phyloP scores from a whole-genome alignment of 2,888 invertebrate genomes.

The Halictus ligatus region DNA sequence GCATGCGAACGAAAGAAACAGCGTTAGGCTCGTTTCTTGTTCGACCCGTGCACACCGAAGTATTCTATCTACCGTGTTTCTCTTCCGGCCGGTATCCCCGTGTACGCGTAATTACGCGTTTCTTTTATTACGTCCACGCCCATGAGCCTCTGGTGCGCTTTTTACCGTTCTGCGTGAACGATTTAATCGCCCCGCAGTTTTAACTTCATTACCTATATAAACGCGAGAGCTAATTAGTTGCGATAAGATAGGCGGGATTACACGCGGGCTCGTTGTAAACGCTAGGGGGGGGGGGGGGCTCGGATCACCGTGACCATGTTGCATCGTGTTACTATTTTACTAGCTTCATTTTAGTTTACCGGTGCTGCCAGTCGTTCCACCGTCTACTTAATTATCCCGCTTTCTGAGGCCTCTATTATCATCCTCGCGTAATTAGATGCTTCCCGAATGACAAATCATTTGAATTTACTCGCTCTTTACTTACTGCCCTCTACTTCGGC shows the following conservation, averaged over 20 bases:
- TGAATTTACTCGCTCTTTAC: background rate
- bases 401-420: background rate
- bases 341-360: background rate
- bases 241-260: slow-evolving; percentile 26
- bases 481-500: background rate
- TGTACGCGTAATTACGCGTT: slow-evolving; percentile 27
- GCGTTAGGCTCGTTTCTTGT: slow-evolving; percentile 19
- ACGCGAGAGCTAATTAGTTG: slow-evolving; percentile 39
- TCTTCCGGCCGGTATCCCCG: slow-evolving; percentile 15
- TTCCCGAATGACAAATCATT: background rate
- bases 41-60: background rate
- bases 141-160: slow-evolving; percentile 6
- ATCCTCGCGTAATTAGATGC: background rate
- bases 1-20: slow-evolving; percentile 32
- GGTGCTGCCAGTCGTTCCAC: background rate
- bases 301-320: slow-evolving; percentile 9
- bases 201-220: slow-evolving; percentile 14
- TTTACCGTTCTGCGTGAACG: background rate
- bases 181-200: slow-evolving; percentile 3
- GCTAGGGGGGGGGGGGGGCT: background rate
- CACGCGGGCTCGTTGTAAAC: background rate
- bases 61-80: slow-evolving; percentile 10
- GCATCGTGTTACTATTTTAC: slow-evolving; percentile 5
- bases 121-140: slow-evolving; percentile 23
- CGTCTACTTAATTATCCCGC: background rate